Evolutionary conservation across 2,113 vertebrate genomes (phyloP).

Genomic region (Macrotus californicus): DNA sequence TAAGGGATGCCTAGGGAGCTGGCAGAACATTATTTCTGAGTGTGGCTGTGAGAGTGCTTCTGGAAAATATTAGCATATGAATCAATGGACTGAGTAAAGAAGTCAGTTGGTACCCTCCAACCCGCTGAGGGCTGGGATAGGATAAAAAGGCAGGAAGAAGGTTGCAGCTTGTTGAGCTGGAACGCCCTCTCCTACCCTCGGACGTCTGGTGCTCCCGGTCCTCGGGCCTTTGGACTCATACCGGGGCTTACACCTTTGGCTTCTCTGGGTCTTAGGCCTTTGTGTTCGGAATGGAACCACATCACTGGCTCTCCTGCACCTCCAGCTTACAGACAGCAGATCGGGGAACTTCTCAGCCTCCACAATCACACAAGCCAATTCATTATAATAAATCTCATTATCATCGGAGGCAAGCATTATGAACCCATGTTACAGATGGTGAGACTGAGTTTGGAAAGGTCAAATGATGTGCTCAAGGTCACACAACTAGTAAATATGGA

Average conservation of each 20-base stretch:
- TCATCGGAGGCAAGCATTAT: neutral
- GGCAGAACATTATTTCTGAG: neutral
- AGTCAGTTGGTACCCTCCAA: neutral
- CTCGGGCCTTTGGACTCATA: neutral
- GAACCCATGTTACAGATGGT: neutral
- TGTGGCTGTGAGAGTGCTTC: neutral
- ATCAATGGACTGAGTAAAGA: neutral
- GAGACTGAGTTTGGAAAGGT: neutral
- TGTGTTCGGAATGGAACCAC: neutral
- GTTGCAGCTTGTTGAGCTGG: neutral
- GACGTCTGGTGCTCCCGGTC: neutral
- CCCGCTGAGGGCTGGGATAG: neutral
- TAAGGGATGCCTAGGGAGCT: neutral
- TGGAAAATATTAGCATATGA: neutral
- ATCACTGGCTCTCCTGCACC: neutral
- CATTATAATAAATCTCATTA: neutral
- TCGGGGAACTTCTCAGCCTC: neutral
- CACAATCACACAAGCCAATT: neutral
- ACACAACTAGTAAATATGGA: neutral
- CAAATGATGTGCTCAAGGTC: neutral
- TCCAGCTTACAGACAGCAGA: neutral
- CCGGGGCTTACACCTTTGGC: neutral
- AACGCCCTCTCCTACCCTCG: neutral
- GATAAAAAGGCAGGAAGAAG: neutral
- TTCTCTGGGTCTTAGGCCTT: neutral